Evolutionary conservation across 2,113 vertebrate species (phyloP).

Genomic region (Ptilonorhynchus violaceus): DNA sequence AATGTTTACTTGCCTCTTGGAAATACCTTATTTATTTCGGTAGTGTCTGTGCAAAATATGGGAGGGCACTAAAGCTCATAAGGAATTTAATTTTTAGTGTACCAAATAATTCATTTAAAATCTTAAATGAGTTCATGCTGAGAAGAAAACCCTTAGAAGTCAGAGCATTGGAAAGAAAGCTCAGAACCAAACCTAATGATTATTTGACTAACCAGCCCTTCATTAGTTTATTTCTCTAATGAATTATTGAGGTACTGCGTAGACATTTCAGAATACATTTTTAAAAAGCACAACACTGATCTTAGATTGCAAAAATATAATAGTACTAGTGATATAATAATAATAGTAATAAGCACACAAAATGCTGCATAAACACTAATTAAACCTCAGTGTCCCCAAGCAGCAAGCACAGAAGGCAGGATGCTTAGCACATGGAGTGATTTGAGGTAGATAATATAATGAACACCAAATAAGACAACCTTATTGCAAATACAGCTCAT

Average conservation of each 20-base stretch:
- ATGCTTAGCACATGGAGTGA: neutral
- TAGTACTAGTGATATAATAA: slow-evolving; percentile 11
- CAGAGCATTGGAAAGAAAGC: neutral
- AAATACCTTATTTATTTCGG: neutral
- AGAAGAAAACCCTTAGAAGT: slow-evolving; percentile 42
- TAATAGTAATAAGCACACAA: slow-evolving; percentile 54
- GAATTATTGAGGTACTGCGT: neutral
- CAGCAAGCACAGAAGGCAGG: slow-evolving; percentile 38
- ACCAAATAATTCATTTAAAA: slow-evolving; percentile 48
- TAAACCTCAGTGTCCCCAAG: slow-evolving; percentile 42
- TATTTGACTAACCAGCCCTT: slow-evolving; percentile 8
- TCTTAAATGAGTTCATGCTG: slow-evolving; percentile 54
- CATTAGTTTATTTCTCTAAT: slow-evolving; percentile 30
- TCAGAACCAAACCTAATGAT: neutral
- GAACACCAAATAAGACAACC: neutral
- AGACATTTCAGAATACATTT: neutral
- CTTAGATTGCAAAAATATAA: slow-evolving; percentile 43
- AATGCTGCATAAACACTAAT: slow-evolving; percentile 63
- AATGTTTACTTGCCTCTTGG: neutral
- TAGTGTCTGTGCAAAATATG: neutral
- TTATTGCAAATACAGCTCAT: neutral
- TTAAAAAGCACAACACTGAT: neutral
- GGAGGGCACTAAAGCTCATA: neutral
- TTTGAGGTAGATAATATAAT: slow-evolving; percentile 18
- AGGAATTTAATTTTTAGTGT: slow-evolving; percentile 38